Percentiles rank a stretch among this genome's conserved stretches.
phyloP scores from a whole-genome alignment of 2,113 vertebrate species.

The Apistogramma diplotaenia region DNA sequence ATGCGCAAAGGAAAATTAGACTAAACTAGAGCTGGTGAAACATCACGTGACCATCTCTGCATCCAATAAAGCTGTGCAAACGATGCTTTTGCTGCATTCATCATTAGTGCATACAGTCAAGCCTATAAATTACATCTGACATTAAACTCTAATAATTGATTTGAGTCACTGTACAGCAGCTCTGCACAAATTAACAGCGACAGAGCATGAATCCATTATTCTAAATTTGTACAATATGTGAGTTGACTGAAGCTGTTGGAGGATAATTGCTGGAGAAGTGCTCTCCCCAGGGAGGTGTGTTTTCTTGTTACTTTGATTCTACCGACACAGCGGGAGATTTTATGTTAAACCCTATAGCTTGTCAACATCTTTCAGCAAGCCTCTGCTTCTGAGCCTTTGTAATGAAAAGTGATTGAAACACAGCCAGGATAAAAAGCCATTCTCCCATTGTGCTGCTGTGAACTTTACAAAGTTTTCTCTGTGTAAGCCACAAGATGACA shows the following conservation, averaged over 20 bases:
- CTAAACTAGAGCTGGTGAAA: background rate
- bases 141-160: constrained; percentile 15
- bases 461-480: constrained; percentile 43
- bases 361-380: constrained; percentile 60
- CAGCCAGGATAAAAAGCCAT: constrained; percentile 37
- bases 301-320: constrained; percentile 58
- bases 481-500: constrained; percentile 15
- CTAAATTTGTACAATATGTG: constrained; percentile 24
- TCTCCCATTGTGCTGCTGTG: constrained; percentile 14
- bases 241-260: constrained; percentile 37
- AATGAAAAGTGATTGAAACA: constrained; percentile 62
- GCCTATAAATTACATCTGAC: constrained; percentile 11
- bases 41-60: background rate
- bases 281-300: constrained; percentile 38
- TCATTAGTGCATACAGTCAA: background rate
- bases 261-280: constrained; percentile 54
- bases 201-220: constrained; percentile 38
- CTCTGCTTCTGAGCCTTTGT: constrained; percentile 38
- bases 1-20: background rate
- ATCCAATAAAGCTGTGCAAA: background rate
- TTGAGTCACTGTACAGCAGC: background rate
- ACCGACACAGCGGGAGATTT: constrained; percentile 45
- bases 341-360: constrained; percentile 59
- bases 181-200: constrained; percentile 24
- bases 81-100: background rate